Evolutionary conservation across 2,888 invertebrate species (phyloP).

Genomic region (Andricus curvator): DNA sequence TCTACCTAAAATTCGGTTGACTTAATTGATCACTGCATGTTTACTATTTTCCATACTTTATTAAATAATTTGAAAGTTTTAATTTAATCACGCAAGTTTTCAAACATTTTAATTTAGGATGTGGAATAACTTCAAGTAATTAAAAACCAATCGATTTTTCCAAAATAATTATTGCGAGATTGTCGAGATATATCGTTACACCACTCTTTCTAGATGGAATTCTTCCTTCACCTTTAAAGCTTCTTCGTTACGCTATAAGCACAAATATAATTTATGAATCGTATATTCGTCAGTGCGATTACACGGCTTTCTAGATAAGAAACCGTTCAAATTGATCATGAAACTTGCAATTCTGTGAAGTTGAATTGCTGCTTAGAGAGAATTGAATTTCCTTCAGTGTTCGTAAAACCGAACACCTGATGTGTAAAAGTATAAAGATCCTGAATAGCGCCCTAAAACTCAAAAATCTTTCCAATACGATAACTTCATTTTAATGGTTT

Average conservation of each 20-base stretch:
- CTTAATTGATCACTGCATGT: too few relatives aligned
- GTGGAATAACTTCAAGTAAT: too few relatives aligned
- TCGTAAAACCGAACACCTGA: constrained; percentile 25
- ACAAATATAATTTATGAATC: constrained; percentile 42
- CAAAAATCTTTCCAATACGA: not conserved
- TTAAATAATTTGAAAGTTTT: too few relatives aligned
- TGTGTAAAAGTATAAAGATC: not conserved
- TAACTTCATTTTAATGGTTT: not conserved
- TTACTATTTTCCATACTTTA: too few relatives aligned
- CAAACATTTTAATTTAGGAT: too few relatives aligned
- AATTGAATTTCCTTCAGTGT: constrained; percentile 22
- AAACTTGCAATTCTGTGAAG: constrained; percentile 20
- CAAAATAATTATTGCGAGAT: too few relatives aligned
- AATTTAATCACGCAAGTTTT: not conserved
- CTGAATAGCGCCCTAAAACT: not conserved
- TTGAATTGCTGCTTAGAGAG: constrained; percentile 3
- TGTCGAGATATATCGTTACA: too few relatives aligned
- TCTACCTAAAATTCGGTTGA: too few relatives aligned
- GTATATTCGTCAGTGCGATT: constrained; percentile 29
- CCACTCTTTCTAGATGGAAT: too few relatives aligned
- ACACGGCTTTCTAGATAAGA: constrained; percentile 12
- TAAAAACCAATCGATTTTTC: too few relatives aligned
- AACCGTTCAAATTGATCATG: constrained; percentile 27
- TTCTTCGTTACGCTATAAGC: constrained; percentile 18
- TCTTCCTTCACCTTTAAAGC: not conserved